These are phyloP conservation scores for Pipistrellus pipistrellus DNA, from an alignment of 2,797 vertebrate species.

Conservation along the genomic window DNA sequence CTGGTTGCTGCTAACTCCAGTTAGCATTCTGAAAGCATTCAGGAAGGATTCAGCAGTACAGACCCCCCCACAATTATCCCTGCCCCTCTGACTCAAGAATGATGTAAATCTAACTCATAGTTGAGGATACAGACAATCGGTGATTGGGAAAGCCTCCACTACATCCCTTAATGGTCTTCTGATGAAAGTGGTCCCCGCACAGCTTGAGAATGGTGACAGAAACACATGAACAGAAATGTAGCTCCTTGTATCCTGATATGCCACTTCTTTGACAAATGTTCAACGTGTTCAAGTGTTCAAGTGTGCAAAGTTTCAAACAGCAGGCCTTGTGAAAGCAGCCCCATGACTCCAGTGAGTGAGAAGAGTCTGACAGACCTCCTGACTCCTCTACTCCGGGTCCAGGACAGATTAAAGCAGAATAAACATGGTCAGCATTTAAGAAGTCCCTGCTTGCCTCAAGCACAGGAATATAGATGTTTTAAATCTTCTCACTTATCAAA, in stretches of 20 bases:
- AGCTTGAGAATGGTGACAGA: neutral
- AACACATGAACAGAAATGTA: neutral
- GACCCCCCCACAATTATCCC: neutral
- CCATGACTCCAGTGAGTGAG: neutral
- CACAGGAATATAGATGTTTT: neutral
- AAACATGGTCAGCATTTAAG: neutral
- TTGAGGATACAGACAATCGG: neutral
- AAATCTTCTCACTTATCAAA: conserved; percentile 5
- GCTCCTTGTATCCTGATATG: neutral
- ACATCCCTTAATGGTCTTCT: neutral
- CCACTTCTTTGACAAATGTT: neutral
- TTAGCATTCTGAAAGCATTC: neutral
- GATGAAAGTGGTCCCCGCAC: neutral
- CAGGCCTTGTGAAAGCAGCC: neutral
- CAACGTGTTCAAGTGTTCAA: neutral
- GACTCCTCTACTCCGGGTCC: neutral
- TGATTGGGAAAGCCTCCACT: neutral
- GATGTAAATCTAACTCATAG: neutral
- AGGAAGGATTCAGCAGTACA: neutral
- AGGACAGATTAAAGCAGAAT: conserved; percentile 28
- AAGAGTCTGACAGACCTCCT: neutral
- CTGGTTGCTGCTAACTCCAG: neutral
- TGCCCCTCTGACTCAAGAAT: neutral
- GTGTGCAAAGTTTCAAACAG: neutral
- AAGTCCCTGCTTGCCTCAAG: neutral